phyloP scores from a whole-genome alignment of 64 coral and sea anemone genomes.

The Montipora cactus region DNA sequence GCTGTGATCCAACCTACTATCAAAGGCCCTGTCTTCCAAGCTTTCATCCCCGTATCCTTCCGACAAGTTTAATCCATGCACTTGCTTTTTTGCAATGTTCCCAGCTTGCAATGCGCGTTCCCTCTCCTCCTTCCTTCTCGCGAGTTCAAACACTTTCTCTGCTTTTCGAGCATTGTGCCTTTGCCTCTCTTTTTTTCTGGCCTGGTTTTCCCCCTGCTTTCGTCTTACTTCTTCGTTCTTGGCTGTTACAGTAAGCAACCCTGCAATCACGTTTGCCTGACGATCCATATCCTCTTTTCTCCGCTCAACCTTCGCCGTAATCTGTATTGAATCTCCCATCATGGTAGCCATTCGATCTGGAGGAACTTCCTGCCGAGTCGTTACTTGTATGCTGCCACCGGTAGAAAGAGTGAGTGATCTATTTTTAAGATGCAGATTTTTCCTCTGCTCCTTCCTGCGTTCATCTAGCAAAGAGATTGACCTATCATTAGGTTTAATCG shows the following conservation, averaged over 20 bases:
- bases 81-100: background rate
- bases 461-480: constrained; percentile 53
- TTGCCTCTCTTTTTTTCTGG: constrained; percentile 2
- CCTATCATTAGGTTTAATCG: background rate
- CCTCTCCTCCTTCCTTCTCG: constrained; percentile 1
- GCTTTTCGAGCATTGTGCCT: background rate
- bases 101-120: background rate
- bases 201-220: constrained; percentile 7
- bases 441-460: constrained; percentile 53
- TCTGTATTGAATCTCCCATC: constrained; percentile 50
- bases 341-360: constrained; percentile 52
- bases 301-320: constrained; percentile 57
- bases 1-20: background rate
- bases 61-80: background rate
- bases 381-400: constrained; percentile 51
- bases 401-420: constrained; percentile 53
- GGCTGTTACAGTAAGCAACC: constrained; percentile 24
- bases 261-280: constrained; percentile 36
- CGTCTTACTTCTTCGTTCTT: constrained; percentile 24
- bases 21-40: background rate
- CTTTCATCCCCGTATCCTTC: background rate
- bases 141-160: background rate
- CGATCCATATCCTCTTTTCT: constrained; percentile 35
- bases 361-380: constrained; percentile 58
- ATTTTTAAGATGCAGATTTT: constrained; percentile 24